Evolutionary conservation across 2,797 vertebrate genomes (phyloP).

Genomic region (Champsocephalus esox): DNA sequence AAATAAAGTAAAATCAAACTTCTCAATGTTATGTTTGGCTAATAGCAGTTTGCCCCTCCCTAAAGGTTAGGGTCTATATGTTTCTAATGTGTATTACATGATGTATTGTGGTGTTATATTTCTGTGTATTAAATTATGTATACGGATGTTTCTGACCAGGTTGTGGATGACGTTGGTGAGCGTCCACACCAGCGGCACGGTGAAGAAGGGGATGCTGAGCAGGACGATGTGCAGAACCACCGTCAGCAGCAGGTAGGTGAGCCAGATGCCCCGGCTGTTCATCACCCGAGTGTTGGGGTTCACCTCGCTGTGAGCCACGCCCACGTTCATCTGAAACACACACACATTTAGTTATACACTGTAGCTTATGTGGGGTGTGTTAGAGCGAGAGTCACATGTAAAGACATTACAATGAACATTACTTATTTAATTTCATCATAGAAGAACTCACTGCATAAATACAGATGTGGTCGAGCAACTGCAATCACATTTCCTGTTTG

Average conservation of each 20-base stretch:
- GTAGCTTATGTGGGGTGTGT: neutral
- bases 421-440: neutral
- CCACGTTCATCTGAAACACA: slow-evolving; percentile 91
- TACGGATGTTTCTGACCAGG: slow-evolving; percentile 81
- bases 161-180: slow-evolving; percentile 97
- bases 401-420: neutral
- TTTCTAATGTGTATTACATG: too few relatives aligned
- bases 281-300: slow-evolving; percentile 97
- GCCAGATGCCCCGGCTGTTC: slow-evolving; percentile 95
- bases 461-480: too few relatives aligned
- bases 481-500: neutral
- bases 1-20: too few relatives aligned
- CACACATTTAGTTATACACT: too few relatives aligned
- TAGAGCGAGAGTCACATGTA: too few relatives aligned
- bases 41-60: too few relatives aligned
- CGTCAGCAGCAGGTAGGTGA: slow-evolving; percentile 92
- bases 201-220: slow-evolving; percentile 95
- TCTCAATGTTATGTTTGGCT: too few relatives aligned
- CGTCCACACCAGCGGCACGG: slow-evolving; percentile 93
- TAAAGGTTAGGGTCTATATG: too few relatives aligned
- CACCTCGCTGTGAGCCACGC: slow-evolving; percentile 96
- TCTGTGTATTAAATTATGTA: too few relatives aligned
- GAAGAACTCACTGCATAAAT: neutral
- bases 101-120: too few relatives aligned
- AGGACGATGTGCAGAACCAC: slow-evolving; percentile 89